A percentile compares a stretch with the other conserved stretches of the same genome.
Evolutionary conservation across 2,113 vertebrate genomes (phyloP).

Genomic region (Vulpes lagopus): DNA sequence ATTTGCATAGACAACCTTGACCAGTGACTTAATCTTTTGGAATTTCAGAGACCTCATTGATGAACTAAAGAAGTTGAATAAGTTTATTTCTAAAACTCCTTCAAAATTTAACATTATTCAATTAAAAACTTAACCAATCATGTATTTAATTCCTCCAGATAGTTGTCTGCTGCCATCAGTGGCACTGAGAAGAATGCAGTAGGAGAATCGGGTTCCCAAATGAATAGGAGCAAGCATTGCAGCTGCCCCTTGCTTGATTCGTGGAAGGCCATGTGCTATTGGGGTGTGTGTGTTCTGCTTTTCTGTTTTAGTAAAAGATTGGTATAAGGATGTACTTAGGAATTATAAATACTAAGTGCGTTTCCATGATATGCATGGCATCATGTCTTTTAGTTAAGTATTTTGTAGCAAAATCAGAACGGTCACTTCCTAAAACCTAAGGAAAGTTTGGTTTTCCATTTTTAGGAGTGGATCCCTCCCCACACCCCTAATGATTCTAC

Average conservation of each 20-base stretch:
- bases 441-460: neutral
- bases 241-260: neutral
- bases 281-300: neutral
- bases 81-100: neutral
- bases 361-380: neutral
- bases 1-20: neutral
- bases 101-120: neutral
- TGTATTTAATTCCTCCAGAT: neutral
- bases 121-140: neutral
- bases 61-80: neutral
- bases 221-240: neutral
- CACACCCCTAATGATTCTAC: neutral
- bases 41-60: neutral
- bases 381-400: conserved; percentile 26
- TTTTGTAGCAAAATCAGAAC: neutral
- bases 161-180: neutral
- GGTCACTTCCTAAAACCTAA: neutral
- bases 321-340: neutral
- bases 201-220: neutral
- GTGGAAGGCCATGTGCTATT: neutral
- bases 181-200: neutral
- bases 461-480: neutral
- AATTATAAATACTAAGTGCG: neutral
- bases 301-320: conserved; percentile 25
- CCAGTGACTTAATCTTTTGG: neutral